Conservation (phyloP, 2,888 invertebrate genomes). For the Cephus pygmeus region DNA sequence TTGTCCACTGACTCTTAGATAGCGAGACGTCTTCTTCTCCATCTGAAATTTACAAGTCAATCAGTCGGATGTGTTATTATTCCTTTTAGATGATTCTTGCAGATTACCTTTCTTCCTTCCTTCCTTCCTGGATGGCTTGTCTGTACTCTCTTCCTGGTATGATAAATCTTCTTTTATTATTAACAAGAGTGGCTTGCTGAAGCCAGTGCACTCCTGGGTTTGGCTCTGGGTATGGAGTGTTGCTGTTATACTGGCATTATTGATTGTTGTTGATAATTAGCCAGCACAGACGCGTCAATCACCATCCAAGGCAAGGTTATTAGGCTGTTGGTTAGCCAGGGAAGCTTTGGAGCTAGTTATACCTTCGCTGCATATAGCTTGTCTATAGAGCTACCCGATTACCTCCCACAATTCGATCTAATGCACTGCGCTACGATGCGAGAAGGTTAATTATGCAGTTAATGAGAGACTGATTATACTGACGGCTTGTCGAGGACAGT, state of each 20-base stretch:
- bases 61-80: too few relatives aligned
- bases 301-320: constrained; percentile 60
- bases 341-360: constrained; percentile 41
- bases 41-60: too few relatives aligned
- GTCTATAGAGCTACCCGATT: constrained; percentile 59
- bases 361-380: constrained; percentile 12
- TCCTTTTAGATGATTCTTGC: too few relatives aligned
- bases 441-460: constrained; percentile 62
- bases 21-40: too few relatives aligned
- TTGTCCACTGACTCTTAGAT: too few relatives aligned
- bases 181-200: too few relatives aligned
- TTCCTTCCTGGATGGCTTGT: too few relatives aligned
- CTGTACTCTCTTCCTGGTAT: too few relatives aligned
- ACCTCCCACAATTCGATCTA: constrained; percentile 62
- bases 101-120: too few relatives aligned
- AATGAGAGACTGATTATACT: constrained; percentile 52
- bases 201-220: too few relatives aligned
- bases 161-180: too few relatives aligned
- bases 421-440: constrained; percentile 55
- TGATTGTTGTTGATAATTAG: constrained; percentile 65
- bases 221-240: too few relatives aligned
- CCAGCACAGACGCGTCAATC: constrained; percentile 63
- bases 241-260: constrained; percentile 40
- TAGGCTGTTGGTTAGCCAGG: constrained; percentile 60
- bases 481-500: not conserved